Base-by-base conservation (phyloP, 2,113 vertebrate genomes). In the Platichthys stellatus region DNA sequence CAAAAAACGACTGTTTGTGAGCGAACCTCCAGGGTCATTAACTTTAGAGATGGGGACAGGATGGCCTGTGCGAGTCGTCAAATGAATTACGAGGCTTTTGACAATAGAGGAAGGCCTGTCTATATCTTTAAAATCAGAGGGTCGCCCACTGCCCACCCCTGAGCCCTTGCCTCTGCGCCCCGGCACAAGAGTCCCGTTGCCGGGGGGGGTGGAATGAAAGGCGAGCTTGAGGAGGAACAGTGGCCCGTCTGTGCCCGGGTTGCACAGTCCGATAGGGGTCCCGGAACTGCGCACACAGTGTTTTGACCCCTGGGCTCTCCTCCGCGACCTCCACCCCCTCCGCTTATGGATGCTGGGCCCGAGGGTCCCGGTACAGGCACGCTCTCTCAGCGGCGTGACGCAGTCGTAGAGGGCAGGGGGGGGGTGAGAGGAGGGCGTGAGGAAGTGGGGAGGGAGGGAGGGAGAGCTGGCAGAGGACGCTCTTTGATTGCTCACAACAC, bases 51-150 rank as follows among this genome's bases (percentile, higher is more conserved):
- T 68, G 80, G 69, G 56, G 53, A 63, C 69, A 76, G 83, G 89
- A 78, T 75, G 83, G 83, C 80, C 82, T 78, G 83, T 78, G 79
- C 58, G 38, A 80, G 78, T 74, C 67, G 57, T 80, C 73, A 84
- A 69, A 84, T 89, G 84, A 90, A 80, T 89, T 80, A 88, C 21
- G 78, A 80, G 89, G 61, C 69, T 72, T 87, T 74, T 45, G 78
- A 92, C 86, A 86, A 87, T 76, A 85, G 74, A 88, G 88, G 86
- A 92, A 93, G 91, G 90, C 78, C 81, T 74, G 85, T 90, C 88
- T 89, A 91, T 94, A 94, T 94, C 94, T 93, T 93, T 90, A 87
- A 93, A 92, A 94, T 94, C 93, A 90, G 89, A 76, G 90, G 90
- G 89, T 93, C 88, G 73, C 88, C 82, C 84, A 61, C 69, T 84